Evolutionary conservation across 35 echinoderm and acorn worm genomes (phyloP), one percentile per base, ranked within the genome.

Genomic region (Acanthaster planci): DNA sequence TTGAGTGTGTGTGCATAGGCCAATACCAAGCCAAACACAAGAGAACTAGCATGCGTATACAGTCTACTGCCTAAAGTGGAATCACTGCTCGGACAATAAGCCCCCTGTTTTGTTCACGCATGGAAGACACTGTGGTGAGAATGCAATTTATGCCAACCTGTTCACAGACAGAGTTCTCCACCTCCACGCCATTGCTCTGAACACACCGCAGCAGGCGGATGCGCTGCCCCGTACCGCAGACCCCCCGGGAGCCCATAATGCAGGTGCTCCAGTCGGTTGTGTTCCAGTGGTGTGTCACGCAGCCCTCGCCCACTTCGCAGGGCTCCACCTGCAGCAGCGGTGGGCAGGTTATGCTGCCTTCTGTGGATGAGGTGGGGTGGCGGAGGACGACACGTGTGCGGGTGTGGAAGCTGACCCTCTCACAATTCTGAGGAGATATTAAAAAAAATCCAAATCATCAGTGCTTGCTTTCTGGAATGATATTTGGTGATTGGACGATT

Each of bases 261-360:
- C 95, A 97, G 7, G 90, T 77, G 40, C 95, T 85, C 87, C 87
- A 93, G 10, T 72, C 56, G 0, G 87, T 87, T 4, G 80, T 42
- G 50, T 90, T 97, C 95, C 95, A 97, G 30, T 29, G 52, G 52
- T 97, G 88, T 67, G 83, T 77, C 23, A 88, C 88, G 56, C 93
- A 96, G 60, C 88, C 85, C 44, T 88, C 84, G 12, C 86, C 86
- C 16, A 87, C 10, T 16, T 79, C 64, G 38, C 93, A 96, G 26
- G 81, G 93, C 76, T 96, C 84, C 3, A 60, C 53, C 40, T 92
- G 85, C 7, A 67, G 84, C 35, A 87, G 26, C 3, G 83, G 55
- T 4, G 84, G 86, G 39, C 85, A 88, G 57, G 36, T 29, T 23
- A 80, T 52, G 55, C 77, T 75, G 1, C 17, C 84, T 17, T 86